Base-by-base conservation (phyloP, 1,140 invertebrate genomes). In the Ceratina japonica region DNA sequence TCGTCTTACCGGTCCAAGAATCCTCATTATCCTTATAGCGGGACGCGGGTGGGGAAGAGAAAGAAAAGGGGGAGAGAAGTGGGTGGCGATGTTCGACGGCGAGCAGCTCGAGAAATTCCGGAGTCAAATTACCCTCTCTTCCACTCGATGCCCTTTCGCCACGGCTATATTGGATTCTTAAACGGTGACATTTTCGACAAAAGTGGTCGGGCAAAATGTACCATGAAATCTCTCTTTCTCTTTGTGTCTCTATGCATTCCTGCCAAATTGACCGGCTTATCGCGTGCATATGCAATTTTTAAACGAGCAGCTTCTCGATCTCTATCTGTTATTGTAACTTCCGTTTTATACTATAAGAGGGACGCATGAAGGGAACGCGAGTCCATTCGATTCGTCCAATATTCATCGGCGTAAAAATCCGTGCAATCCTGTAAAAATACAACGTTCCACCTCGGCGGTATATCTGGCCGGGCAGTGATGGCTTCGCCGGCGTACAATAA, bases 401-500 rank as follows among this genome's bases (percentile, higher is more conserved):
- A 73, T 83, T 83, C 83, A 84, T 77, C 79, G 72, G 70, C 82
- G 83, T 64, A 79, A 71, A 75, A 74, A 62, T 56, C 74, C 72
- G 51, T 64, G 79, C 82, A 71, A 80, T 78, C 75, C 82, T 80
- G 83, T 85, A 91, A 90, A 92, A 91, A 91, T 89, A 91, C 85
- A 87, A 88, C 84, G 65, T 76, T 87, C 90, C 85, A 89, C 87
- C 88, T 86, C 82, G 84, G 84, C 89, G 86, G 87, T 89, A 88
- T 89, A 90, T 89, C 84, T 83, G 58, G 51, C 80, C 18, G 56
- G 61, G 20, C 75, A 69, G 63, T 49, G 83, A 81, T 91, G 85
- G 89, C 89, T 88, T 85, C 84, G 51, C 24, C 64, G 58, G 37
- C 73, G 85, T 91, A 93, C 90, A 92, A 92, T 92, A 93, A 92